Base-by-base conservation (phyloP, 2,888 invertebrate species). In the Halocaridina rubra region DNA sequence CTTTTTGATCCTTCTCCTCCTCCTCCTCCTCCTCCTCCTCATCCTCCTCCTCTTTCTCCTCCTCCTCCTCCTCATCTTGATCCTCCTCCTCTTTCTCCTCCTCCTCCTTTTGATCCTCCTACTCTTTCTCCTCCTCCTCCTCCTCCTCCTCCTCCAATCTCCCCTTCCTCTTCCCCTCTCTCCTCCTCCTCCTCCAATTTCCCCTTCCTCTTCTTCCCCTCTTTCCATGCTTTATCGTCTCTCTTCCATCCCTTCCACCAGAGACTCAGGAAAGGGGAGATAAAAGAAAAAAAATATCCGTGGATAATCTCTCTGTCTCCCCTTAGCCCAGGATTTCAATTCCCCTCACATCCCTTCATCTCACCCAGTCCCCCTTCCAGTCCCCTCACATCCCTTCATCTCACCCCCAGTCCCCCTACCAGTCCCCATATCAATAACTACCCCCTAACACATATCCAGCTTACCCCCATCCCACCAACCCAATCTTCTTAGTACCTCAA, bases 221-320 rank as follows among this genome's bases (percentile, higher is more conserved):
- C 39, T 19, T 10, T 22, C 22, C 46, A 16, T 22, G n/a, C 46
- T 39, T 22, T 39, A 13, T 19, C 32, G 16, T 61, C 10, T 53
- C 46, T 5, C 46, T 19, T 39, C 67, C n/a, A 32, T 64, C 29
- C 71, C 71, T 22, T 19, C 69, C 29, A 27, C 13, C 57, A 27
- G 19, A 22, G 53, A 46, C 24, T 80, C 71, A 71, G 46, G 22
- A 69, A 80, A 53, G 80, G 79, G 53, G 80, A 80, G 53, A 53
- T 53, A 53, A 53, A 53, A 53, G 1, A 53, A 53, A 69, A 71
- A 80, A 77, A 69, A 77, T 39, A 77, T 77, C 80, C 80, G 57
- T 80, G 80, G 80, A 80, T 80, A 53, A 80, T 80, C 80, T 80
- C 16, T 19, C 53, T 46, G 71, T 57, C 71, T 80, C 80, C 80